Conservation (phyloP, 2,113 vertebrate genomes). For the Malurus alboscapulatus region DNA sequence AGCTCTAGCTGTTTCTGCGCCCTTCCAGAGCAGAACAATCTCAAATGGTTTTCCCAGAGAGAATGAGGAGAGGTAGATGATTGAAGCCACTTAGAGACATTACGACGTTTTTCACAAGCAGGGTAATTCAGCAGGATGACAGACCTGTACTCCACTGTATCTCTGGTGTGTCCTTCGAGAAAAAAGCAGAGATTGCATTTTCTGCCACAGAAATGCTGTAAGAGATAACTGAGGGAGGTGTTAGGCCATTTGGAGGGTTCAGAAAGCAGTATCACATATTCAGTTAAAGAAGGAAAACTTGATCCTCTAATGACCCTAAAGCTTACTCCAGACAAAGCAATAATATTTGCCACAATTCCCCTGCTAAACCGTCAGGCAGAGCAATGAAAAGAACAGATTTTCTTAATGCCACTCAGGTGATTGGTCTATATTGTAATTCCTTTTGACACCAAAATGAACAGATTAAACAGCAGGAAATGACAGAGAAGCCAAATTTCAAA, state of each 20-base stretch:
- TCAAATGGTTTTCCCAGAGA: not conserved
- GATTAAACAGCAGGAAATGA: not conserved
- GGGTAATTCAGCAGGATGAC: not conserved
- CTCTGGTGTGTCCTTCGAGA: not conserved
- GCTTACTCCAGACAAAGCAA: not conserved
- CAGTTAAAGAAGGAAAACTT: not conserved
- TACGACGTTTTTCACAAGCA: not conserved
- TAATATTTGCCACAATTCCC: not conserved
- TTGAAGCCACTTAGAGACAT: not conserved
- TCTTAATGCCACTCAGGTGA: slow-evolving; percentile 7
- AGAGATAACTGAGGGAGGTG: not conserved
- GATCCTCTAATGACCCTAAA: not conserved
- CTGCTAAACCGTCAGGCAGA: not conserved
- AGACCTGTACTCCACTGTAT: not conserved
- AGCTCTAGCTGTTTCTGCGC: not conserved
- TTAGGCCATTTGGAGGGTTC: not conserved
- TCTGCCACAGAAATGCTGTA: not conserved
- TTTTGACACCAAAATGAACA: slow-evolving; percentile 1
- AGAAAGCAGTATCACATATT: not conserved
- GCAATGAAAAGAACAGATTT: not conserved
- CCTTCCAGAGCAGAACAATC: not conserved
- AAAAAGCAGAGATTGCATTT: not conserved
- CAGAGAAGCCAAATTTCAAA: not conserved
- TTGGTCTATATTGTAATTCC: not conserved
- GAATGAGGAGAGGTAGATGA: not conserved